These are phyloP conservation scores for Hozukius guyotensis DNA, from an alignment of 2,797 vertebrate species.

Conservation along the genomic window DNA sequence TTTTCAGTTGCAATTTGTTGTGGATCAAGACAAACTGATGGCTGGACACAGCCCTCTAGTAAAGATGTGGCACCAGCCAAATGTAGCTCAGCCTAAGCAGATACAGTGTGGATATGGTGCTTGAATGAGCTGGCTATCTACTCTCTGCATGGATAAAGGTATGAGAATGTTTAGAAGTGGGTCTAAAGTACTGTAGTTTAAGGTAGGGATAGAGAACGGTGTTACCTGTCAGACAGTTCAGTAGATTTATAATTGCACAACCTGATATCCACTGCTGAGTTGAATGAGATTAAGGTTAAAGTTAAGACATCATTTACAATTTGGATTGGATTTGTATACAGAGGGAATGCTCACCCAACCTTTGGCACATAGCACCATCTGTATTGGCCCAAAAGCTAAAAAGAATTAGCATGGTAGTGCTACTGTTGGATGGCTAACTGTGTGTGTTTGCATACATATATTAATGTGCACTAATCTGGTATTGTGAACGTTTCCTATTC, in stretches of 20 bases:
- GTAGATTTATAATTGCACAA: neutral
- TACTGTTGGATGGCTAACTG: neutral
- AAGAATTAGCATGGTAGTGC: neutral
- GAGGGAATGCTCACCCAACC: neutral
- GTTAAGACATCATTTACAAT: neutral
- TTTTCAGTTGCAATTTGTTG: neutral
- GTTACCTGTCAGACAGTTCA: neutral
- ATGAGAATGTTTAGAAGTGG: too few relatives aligned
- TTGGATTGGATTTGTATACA: neutral
- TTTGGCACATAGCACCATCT: neutral
- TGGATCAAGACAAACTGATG: neutral
- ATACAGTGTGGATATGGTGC: too few relatives aligned
- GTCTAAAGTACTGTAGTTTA: too few relatives aligned
- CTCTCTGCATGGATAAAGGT: rapidly evolving
- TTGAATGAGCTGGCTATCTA: too few relatives aligned
- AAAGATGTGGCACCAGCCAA: neutral
- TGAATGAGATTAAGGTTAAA: neutral
- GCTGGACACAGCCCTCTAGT: neutral
- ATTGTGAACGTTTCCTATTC: neutral
- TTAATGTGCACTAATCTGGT: neutral
- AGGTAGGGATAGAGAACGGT: neutral
- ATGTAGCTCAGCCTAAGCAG: too few relatives aligned
- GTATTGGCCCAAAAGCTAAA: neutral
- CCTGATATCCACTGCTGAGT: neutral
- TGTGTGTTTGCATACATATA: neutral